Conservation (phyloP, 2,797 vertebrate species). For the Danionella dracula region DNA sequence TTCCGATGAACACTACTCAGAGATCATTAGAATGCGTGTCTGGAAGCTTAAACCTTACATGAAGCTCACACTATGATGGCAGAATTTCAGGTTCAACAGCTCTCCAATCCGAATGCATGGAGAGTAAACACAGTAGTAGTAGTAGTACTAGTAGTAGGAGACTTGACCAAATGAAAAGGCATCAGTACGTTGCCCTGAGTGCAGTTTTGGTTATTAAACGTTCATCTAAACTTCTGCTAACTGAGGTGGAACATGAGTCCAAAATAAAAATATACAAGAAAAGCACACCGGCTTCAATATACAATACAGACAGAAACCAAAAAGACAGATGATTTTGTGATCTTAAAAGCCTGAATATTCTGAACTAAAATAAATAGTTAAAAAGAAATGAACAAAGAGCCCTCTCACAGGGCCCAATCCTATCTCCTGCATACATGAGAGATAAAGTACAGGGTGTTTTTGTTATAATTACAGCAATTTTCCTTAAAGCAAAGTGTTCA, state of each 20-base stretch:
- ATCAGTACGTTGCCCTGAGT: slow-evolving; percentile 13
- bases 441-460: slow-evolving; percentile 36
- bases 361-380: slow-evolving; percentile 17
- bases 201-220: slow-evolving; percentile 13
- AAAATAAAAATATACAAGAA: neutral
- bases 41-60: neutral
- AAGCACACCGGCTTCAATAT: neutral
- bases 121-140: neutral
- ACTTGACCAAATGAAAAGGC: slow-evolving; percentile 27
- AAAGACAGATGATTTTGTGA: neutral
- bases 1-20: neutral
- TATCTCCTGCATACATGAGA: slow-evolving; percentile 13
- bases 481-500: slow-evolving; percentile 9
- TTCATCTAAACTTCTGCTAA: slow-evolving; percentile 1
- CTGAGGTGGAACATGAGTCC: neutral
- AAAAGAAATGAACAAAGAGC: neutral
- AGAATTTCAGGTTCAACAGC: neutral
- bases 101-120: neutral
- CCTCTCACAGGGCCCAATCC: neutral
- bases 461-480: slow-evolving; percentile 1
- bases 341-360: slow-evolving; percentile 5
- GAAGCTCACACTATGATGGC: neutral
- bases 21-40: neutral
- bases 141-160: neutral
- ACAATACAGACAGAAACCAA: neutral